Base-by-base conservation (phyloP, 2,113 vertebrate genomes). In the Machaerirhynchus nigripectus region DNA sequence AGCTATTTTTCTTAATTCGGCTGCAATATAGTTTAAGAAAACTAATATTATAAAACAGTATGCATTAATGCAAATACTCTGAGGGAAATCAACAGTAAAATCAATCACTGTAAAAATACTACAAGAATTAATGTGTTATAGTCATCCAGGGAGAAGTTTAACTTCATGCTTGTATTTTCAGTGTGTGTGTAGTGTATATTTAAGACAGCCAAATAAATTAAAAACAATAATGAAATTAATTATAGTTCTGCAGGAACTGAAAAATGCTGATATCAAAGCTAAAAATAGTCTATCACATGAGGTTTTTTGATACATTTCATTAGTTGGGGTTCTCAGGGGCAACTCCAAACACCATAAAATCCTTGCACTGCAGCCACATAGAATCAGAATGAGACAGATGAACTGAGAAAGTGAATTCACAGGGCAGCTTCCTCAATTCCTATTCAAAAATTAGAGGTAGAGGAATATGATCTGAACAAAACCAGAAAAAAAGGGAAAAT, bases 1-100 rank as follows among this genome's bases (percentile, higher is more conserved):
- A 84, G 14, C 20, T 56, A 69, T 95, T 96, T 90, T 94, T 96
- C 69, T 87, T 88, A 80, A 75, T 91, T 60, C 71, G 82, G 9
- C 27, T 85, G 22, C 60, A 86, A 44, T 53, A 64, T 37, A 67
- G 44, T 83, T 93, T 69, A 93, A 89, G 82, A 91, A 94, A 87
- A 60, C 20, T 74, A 71, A 68, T n/a, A 77, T 74, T 86, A 60
- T 39, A 61, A 82, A 53, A 57, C 1, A 1, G 14, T 84, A 39
- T 68, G 40, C 13, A 76, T 83, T 91, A 84, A 74, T 65, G 53
- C 44, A 27, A 63, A 30, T 67, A 49, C 35, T 90, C 46, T 55
- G 93, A 94, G 91, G 68, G 39, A 79, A 84, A 93, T 76, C 53
- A 84, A 56, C 40, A 80, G 16, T 24, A 78, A 93, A 94, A 91